phyloP scores from a whole-genome alignment of 2,888 invertebrate genomes.

The Agrilus biguttatus region DNA sequence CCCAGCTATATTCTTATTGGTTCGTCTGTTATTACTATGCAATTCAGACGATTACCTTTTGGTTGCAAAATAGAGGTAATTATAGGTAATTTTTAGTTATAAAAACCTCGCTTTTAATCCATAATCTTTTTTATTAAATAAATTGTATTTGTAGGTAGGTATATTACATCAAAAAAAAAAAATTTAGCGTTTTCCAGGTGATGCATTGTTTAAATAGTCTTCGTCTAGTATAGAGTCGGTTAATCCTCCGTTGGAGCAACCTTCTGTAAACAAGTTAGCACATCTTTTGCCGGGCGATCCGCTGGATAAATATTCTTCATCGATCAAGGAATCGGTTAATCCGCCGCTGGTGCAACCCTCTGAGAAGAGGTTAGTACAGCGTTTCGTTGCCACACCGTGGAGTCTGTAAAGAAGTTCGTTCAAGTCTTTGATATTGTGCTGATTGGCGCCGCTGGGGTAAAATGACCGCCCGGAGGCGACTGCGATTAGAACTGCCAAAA shows the following conservation, averaged over 20 bases:
- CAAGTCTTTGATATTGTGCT: slow-evolving; percentile 4
- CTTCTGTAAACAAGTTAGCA: slow-evolving; percentile 35
- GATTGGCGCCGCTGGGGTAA: slow-evolving; percentile 1
- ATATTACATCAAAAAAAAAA: too few relatives aligned
- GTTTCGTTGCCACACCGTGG: slow-evolving; percentile 2
- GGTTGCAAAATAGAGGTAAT: too few relatives aligned
- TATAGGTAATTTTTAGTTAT: too few relatives aligned
- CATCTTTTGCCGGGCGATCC: slow-evolving; percentile 12
- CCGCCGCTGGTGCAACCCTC: neutral
- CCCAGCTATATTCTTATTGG: too few relatives aligned
- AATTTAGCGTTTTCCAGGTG: neutral
- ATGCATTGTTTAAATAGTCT: neutral
- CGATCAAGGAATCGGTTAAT: neutral
- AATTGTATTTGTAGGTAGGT: too few relatives aligned
- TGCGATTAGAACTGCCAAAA: too few relatives aligned
- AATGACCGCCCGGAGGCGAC: neutral
- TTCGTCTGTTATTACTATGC: too few relatives aligned
- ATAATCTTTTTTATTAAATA: too few relatives aligned
- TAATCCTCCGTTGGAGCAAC: slow-evolving; percentile 34
- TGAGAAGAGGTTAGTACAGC: neutral
- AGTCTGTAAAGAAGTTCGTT: slow-evolving; percentile 9
- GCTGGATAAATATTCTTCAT: neutral
- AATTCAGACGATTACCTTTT: too few relatives aligned
- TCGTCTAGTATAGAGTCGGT: slow-evolving; percentile 25
- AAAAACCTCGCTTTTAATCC: too few relatives aligned